Evolutionary conservation across 1,140 invertebrate species (phyloP).

Genomic region (Saccostrea glomerata): DNA sequence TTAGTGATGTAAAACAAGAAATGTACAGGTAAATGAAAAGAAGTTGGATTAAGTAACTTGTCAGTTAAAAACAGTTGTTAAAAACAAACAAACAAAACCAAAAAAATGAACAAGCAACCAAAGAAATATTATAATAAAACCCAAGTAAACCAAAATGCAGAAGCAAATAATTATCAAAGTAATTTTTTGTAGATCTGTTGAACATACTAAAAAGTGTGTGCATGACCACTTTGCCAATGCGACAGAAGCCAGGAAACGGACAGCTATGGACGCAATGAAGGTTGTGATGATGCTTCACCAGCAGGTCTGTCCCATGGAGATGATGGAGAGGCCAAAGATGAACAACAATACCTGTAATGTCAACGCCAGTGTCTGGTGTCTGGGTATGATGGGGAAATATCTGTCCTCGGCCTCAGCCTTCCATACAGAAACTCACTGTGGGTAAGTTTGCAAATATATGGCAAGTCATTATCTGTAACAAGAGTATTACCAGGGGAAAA

Average conservation of each 20-base stretch:
- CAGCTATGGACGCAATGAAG: not conserved
- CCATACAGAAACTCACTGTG: not conserved
- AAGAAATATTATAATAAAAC: no score
- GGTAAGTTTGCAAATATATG: not conserved
- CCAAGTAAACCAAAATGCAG: no score
- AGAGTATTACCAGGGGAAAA: not conserved
- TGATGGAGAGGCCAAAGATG: not conserved
- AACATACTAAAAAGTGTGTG: not conserved
- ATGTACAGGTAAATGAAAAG: no score
- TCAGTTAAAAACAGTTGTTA: no score
- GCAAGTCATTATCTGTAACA: not conserved
- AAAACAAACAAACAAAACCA: no score
- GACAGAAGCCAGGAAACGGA: not conserved
- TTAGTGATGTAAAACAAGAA: not conserved
- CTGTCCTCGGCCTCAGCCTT: not conserved
- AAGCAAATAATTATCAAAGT: no score
- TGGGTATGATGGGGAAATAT: conserved; percentile 2
- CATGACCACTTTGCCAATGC: conserved; percentile 10
- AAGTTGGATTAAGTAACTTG: no score
- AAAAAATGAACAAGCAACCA: no score
- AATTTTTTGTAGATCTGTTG: not conserved
- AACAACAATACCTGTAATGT: conserved; percentile 17
- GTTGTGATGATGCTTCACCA: conserved; percentile 1
- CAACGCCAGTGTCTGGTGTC: conserved; percentile 17
- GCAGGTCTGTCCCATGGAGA: conserved; percentile 16